Percentiles rank a stretch among this genome's conserved stretches.
Conservation (phyloP, 1,140 invertebrate species). For the Drosophila elegans region DNA sequence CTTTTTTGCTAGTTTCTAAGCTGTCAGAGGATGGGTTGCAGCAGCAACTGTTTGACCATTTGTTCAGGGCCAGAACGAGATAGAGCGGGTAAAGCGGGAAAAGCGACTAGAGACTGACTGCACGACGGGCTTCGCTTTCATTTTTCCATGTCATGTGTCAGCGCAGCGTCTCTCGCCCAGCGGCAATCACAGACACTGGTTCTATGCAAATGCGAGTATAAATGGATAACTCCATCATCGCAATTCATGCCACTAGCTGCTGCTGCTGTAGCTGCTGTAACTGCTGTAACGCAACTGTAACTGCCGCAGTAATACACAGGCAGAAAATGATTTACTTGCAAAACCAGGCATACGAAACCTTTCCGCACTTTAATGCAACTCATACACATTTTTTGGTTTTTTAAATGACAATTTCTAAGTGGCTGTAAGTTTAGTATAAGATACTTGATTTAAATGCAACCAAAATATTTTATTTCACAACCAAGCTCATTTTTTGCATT, state of each 20-base stretch:
- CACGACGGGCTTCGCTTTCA: conserved; percentile 70
- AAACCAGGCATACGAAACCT: too few species aligned
- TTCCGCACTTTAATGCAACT: too few species aligned
- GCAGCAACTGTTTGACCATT: conserved; percentile 57
- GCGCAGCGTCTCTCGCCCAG: conserved; percentile 72
- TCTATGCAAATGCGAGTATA: conserved; percentile 81
- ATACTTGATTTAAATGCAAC: too few species aligned
- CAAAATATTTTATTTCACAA: too few species aligned
- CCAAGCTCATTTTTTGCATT: too few species aligned
- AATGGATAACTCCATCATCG: conserved; percentile 83
- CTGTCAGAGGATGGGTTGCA: conserved; percentile 31
- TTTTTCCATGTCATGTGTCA: conserved; percentile 83
- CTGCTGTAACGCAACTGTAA: conserved; percentile 37
- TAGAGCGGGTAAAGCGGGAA: conserved; percentile 4
- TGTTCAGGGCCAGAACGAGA: conserved; percentile 46
- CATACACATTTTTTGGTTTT: too few species aligned
- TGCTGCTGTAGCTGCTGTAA: conserved; percentile 26
- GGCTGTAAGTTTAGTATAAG: too few species aligned
- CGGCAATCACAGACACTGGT: conserved; percentile 73
- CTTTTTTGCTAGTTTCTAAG: conserved; percentile 46
- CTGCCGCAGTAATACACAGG: conserved; percentile 31
- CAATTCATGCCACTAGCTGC: conserved; percentile 68
- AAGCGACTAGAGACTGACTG: conserved; percentile 42
- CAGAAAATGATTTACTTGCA: background rate
- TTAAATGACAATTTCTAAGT: too few species aligned